These are phyloP conservation scores for Nestor notabilis DNA, from an alignment of 2,113 vertebrate genomes.

Conservation along the genomic window DNA sequence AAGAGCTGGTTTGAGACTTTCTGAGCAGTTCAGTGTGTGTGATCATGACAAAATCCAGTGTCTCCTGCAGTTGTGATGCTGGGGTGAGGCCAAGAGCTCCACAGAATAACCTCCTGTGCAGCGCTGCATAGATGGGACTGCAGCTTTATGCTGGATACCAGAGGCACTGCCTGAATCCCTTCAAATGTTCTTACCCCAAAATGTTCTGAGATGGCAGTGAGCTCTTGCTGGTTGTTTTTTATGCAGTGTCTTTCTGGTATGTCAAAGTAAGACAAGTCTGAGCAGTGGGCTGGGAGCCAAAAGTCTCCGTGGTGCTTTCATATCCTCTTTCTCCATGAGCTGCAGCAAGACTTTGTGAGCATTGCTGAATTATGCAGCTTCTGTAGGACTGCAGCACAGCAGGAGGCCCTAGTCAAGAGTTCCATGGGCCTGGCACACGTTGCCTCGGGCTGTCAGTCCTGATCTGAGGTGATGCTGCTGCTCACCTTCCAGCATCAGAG, in stretches of 20 bases:
- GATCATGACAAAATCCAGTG: fast-evolving
- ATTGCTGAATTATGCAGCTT: fast-evolving
- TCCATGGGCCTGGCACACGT: fast-evolving
- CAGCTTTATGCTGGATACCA: not conserved
- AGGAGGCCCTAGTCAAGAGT: not conserved
- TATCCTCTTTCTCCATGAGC: not conserved
- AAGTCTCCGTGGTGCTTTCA: not conserved
- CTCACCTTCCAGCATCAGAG: not conserved
- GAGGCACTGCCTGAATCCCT: not conserved
- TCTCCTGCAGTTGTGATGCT: not conserved
- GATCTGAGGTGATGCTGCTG: not conserved
- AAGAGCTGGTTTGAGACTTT: not conserved
- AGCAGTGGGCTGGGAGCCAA: not conserved
- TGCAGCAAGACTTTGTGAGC: not conserved
- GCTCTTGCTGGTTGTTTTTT: no score
- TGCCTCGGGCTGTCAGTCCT: not conserved
- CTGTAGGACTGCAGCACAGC: not conserved
- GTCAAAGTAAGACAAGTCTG: not conserved
- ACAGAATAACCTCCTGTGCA: not conserved
- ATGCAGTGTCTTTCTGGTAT: not conserved
- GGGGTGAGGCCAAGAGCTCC: not conserved
- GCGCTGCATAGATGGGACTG: not conserved
- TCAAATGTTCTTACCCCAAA: no score
- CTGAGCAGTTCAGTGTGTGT: not conserved
- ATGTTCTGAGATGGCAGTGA: no score